Evolutionary conservation across 1,140 invertebrate genomes (phyloP).

Genomic region (Xylocopa sonorina): DNA sequence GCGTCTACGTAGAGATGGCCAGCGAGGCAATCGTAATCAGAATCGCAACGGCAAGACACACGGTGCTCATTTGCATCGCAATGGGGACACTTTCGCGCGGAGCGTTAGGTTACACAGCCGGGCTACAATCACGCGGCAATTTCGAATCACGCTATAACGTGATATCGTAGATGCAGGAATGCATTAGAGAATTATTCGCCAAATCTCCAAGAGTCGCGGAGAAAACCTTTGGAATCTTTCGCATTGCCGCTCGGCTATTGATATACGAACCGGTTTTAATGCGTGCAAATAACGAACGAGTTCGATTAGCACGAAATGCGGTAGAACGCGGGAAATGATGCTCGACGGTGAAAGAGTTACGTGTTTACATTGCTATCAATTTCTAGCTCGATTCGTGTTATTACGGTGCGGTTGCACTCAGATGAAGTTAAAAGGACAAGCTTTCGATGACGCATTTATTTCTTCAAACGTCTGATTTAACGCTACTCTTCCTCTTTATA

Average conservation of each 20-base stretch:
- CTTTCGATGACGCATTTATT: no score
- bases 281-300: not conserved
- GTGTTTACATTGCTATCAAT: no score
- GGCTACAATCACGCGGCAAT: not conserved
- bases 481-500: no score
- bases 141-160: not conserved
- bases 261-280: not conserved
- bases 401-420: no score
- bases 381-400: not conserved
- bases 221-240: constrained; percentile 2
- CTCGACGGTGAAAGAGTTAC: not conserved
- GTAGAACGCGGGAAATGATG: not conserved
- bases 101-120: constrained; percentile 47
- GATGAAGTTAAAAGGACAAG: no score
- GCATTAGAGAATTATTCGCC: not conserved
- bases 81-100: constrained; percentile 53
- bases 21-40: constrained; percentile 13
- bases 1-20: constrained; percentile 6
- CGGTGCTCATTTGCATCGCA: constrained; percentile 59
- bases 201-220: not conserved
- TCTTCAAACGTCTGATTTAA: no score
- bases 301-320: not conserved
- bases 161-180: not conserved
- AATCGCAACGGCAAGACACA: constrained; percentile 1
- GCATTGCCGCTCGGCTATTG: not conserved